These are phyloP conservation scores for Lasioglossum pauxillum DNA, from an alignment of 2,888 invertebrate genomes.

Conservation along the genomic window DNA sequence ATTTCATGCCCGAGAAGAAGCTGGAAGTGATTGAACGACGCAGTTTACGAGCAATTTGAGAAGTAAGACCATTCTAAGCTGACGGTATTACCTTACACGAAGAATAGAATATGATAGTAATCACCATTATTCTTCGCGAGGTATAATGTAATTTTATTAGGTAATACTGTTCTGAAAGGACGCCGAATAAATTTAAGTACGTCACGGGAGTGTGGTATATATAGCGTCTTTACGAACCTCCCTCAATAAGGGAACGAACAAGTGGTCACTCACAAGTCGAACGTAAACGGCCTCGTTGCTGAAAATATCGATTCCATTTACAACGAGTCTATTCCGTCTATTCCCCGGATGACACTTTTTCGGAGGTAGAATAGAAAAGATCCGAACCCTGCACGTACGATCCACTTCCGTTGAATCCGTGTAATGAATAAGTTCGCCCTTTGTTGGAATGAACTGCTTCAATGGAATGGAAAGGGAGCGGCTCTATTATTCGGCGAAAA, in stretches of 20 bases:
- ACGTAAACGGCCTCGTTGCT: slow-evolving; percentile 65
- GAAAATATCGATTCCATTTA: slow-evolving; percentile 66
- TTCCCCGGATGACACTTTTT: slow-evolving; percentile 38
- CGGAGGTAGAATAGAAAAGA: background rate
- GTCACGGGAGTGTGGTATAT: slow-evolving; percentile 58
- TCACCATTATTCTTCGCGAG: slow-evolving; percentile 14
- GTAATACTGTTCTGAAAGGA: slow-evolving; percentile 48
- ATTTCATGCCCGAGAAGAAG: background rate
- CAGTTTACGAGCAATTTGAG: background rate
- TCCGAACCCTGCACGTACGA: slow-evolving; percentile 12
- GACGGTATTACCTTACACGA: background rate
- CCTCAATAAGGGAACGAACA: slow-evolving; percentile 45
- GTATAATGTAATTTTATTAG: slow-evolving; percentile 40
- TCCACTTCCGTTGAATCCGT: slow-evolving; percentile 9
- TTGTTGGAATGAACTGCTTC: background rate
- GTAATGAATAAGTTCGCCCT: background rate
- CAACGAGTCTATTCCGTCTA: slow-evolving; percentile 28
- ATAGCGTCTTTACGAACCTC: slow-evolving; percentile 42
- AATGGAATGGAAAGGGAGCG: background rate
- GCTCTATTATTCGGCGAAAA: slow-evolving; percentile 12
- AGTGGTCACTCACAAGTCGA: slow-evolving; percentile 69
- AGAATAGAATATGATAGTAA: slow-evolving; percentile 1
- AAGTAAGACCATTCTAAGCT: background rate
- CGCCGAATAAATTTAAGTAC: slow-evolving; percentile 55
- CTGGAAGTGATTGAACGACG: background rate